Conservation (phyloP, 1,140 invertebrate genomes). For the Tetramorium simillimum region DNA sequence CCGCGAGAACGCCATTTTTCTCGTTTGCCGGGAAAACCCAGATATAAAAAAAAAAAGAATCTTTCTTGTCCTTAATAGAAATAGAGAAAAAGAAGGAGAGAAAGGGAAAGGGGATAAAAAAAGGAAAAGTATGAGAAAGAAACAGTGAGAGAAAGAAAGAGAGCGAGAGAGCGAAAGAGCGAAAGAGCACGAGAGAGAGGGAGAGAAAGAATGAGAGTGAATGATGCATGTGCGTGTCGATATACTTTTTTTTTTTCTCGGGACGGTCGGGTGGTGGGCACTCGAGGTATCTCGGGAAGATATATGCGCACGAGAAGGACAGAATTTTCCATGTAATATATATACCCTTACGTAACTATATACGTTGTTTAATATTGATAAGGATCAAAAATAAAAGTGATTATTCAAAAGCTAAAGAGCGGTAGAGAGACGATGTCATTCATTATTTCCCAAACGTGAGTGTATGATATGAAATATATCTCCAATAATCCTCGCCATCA, state of each 20-base stretch:
- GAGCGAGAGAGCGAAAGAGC: constrained; percentile 15
- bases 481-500: not conserved
- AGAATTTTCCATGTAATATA: constrained; percentile 85
- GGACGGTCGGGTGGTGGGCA: constrained; percentile 60
- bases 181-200: constrained; percentile 21
- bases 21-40: constrained; percentile 25
- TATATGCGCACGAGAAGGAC: constrained; percentile 77
- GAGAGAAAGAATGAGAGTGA: constrained; percentile 35
- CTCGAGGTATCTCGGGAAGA: constrained; percentile 71
- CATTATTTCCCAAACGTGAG: not conserved
- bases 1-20: constrained; percentile 16
- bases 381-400: constrained; percentile 84
- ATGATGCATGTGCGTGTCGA: constrained; percentile 30
- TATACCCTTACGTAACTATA: constrained; percentile 82
- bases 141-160: constrained; percentile 23
- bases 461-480: not conserved
- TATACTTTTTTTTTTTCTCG: constrained; percentile 62
- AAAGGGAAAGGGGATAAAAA: not conserved
- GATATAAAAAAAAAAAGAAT: not conserved
- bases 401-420: constrained; percentile 78
- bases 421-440: not conserved
- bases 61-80: constrained; percentile 26
- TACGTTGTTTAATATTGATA: constrained; percentile 85
- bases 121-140: not conserved
- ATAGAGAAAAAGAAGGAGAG: not conserved